These are phyloP conservation scores for Tragopan temminckii DNA, from an alignment of 2,797 vertebrate genomes.

Conservation along the genomic window DNA sequence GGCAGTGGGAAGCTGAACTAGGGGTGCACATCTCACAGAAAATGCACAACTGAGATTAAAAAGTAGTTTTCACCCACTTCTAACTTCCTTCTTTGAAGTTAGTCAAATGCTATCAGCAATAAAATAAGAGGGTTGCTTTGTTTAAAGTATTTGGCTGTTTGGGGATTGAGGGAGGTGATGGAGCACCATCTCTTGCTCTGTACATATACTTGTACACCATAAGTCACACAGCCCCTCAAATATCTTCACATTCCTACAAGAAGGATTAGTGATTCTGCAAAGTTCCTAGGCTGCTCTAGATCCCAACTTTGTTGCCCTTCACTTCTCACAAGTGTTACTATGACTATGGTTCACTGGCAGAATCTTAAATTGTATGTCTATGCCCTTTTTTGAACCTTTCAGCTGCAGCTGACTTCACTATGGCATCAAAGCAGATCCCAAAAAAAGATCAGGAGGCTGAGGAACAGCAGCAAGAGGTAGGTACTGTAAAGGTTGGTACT, in stretches of 20 bases:
- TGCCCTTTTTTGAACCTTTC: background rate
- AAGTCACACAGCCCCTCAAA: background rate
- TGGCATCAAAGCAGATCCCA: slow-evolving; percentile 46
- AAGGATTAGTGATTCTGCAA: background rate
- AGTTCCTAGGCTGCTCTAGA: background rate
- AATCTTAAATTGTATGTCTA: background rate
- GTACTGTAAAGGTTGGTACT: background rate
- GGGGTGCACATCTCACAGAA: background rate
- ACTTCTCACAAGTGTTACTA: background rate
- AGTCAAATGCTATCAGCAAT: background rate
- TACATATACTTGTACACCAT: background rate
- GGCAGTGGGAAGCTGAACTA: background rate
- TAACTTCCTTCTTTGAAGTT: background rate
- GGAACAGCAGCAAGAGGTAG: slow-evolving; percentile 59
- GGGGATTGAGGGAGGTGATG: background rate
- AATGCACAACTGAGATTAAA: background rate
- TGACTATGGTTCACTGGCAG: background rate
- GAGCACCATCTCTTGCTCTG: background rate
- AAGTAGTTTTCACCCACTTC: background rate
- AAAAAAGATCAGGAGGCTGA: background rate
- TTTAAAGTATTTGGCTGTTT: background rate
- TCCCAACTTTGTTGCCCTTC: background rate
- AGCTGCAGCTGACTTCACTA: slow-evolving; percentile 27
- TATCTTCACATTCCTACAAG: background rate
- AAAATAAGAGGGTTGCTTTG: background rate